These are phyloP conservation scores for Leucoraja ocellata DNA, from an alignment of 2,797 vertebrate genomes.

Conservation along the genomic window DNA sequence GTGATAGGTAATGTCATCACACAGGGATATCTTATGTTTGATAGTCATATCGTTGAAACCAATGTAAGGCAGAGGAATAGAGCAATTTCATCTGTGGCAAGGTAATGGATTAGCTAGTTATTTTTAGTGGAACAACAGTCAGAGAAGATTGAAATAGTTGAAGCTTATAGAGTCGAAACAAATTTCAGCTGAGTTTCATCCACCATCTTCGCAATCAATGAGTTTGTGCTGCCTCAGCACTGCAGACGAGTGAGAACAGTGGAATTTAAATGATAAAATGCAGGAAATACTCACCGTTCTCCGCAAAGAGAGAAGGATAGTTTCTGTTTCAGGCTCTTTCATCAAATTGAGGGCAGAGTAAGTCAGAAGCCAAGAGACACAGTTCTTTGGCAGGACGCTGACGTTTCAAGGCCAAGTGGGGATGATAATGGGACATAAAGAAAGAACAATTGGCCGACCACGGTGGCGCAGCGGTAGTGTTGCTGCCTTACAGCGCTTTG, in stretches of 20 bases:
- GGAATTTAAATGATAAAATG: not conserved
- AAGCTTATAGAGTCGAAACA: not conserved
- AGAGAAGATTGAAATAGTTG: not conserved
- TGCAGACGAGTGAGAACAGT: not conserved
- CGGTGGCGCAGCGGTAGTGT: no score
- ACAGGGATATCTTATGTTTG: not conserved
- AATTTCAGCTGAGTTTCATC: not conserved
- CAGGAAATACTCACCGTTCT: not conserved
- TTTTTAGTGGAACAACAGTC: not conserved
- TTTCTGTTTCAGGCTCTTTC: not conserved
- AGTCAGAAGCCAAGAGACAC: not conserved
- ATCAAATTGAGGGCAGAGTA: not conserved
- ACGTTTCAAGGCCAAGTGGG: not conserved
- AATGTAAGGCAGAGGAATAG: not conserved
- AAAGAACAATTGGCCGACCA: no score
- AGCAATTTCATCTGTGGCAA: constrained; percentile 10
- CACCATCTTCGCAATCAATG: not conserved
- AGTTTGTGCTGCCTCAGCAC: no score
- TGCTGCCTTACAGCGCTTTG: no score
- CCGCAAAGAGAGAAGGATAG: not conserved
- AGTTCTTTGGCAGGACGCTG: not conserved
- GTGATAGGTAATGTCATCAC: not conserved
- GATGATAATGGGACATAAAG: not conserved
- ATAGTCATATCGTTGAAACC: constrained; percentile 19
- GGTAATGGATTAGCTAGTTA: not conserved